phyloP scores from a whole-genome alignment of 2,888 invertebrate species.

The Melangyna quadrimaculata region DNA sequence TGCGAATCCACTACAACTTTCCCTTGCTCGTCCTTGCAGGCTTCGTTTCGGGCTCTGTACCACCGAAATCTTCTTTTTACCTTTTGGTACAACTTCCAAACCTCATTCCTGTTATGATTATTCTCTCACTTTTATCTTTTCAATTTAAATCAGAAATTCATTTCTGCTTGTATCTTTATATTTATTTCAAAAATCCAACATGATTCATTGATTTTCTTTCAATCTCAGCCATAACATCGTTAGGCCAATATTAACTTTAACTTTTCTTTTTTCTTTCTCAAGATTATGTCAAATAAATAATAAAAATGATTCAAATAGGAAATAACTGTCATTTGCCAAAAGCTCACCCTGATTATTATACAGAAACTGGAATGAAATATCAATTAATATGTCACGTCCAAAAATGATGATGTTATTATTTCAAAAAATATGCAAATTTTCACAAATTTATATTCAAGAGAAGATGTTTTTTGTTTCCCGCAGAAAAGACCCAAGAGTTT shows the following conservation, averaged over 20 bases:
- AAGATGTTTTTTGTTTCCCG: no score
- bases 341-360: no score
- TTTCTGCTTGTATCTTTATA: neutral
- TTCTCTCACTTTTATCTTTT: no score
- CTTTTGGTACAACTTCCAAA: no score
- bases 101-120: no score
- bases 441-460: neutral
- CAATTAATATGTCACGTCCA: constrained; percentile 16
- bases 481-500: neutral
- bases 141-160: no score
- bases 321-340: neutral
- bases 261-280: neutral
- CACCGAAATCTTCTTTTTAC: no score
- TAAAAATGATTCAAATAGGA: neutral
- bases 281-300: neutral
- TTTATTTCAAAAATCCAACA: neutral
- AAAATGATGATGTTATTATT: neutral
- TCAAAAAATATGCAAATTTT: constrained; percentile 4
- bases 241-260: neutral
- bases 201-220: neutral
- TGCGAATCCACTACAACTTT: no score
- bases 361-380: neutral
- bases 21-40: no score
- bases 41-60: no score
- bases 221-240: neutral